These are phyloP conservation scores for Prunella strophiata DNA, from an alignment of 2,797 vertebrate species.

Conservation along the genomic window DNA sequence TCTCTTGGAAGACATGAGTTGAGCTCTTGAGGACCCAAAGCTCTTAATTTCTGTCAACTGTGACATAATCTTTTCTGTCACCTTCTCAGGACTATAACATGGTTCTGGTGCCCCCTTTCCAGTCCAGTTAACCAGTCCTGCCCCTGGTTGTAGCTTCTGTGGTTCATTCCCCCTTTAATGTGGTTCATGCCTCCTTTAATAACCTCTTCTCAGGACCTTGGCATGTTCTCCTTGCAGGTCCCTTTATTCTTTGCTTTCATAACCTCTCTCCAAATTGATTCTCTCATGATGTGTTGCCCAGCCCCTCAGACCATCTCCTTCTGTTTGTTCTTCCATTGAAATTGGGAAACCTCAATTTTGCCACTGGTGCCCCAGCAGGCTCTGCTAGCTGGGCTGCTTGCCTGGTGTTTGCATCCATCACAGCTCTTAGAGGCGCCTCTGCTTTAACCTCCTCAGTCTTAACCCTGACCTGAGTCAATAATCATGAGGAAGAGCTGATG, in stretches of 20 bases:
- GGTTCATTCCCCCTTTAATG: background rate
- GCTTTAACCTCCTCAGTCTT: conserved; percentile 48
- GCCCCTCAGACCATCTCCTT: background rate
- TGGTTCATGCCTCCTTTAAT: background rate
- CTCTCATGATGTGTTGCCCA: background rate
- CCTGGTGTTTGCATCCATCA: conserved; percentile 40
- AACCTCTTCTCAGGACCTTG: background rate
- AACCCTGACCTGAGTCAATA: conserved; percentile 58
- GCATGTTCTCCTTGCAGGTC: background rate
- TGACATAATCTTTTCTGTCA: background rate
- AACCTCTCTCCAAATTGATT: background rate
- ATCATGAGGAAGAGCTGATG: background rate
- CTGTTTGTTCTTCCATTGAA: conserved; percentile 10
- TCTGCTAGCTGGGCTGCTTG: background rate
- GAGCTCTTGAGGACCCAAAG: background rate
- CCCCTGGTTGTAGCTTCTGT: background rate
- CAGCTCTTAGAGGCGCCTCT: background rate
- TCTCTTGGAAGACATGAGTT: background rate
- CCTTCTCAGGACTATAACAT: background rate
- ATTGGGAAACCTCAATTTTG: background rate
- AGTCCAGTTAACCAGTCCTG: background rate
- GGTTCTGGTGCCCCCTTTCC: background rate
- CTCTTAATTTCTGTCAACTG: background rate
- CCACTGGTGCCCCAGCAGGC: background rate
- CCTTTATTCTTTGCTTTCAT: conserved; percentile 5